Conservation (phyloP, 2,888 invertebrate species). For the Ellobium chinense region DNA sequence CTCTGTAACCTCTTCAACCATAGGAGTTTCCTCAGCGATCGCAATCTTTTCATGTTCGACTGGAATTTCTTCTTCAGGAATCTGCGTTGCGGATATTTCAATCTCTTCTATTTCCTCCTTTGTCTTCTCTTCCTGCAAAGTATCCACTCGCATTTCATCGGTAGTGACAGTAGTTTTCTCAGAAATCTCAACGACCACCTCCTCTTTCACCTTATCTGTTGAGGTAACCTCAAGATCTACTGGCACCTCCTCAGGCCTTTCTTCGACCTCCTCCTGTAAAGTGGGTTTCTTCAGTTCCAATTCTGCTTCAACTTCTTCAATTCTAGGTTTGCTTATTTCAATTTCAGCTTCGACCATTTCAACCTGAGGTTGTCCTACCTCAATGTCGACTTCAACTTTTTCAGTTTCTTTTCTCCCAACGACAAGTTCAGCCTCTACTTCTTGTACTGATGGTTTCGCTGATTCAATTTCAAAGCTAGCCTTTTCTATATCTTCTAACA, state of each 20-base stretch:
- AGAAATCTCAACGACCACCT: slow-evolving; percentile 61
- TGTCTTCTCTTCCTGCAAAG: slow-evolving; percentile 22
- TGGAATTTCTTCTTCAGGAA: slow-evolving; percentile 34
- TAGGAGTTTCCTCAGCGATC: too few relatives aligned
- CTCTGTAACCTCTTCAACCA: slow-evolving; percentile 82
- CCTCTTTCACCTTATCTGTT: slow-evolving; percentile 58
- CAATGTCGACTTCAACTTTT: too few relatives aligned
- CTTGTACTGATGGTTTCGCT: slow-evolving; percentile 62
- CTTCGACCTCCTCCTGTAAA: slow-evolving; percentile 62
- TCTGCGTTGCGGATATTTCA: slow-evolving; percentile 18
- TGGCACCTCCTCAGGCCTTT: slow-evolving; percentile 7
- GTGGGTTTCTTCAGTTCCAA: slow-evolving; percentile 63
- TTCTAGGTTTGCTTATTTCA: slow-evolving; percentile 49
- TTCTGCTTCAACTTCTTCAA: slow-evolving; percentile 81
- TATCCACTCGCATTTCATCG: slow-evolving; percentile 49
- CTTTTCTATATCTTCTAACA: slow-evolving; percentile 60
- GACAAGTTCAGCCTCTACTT: slow-evolving; percentile 29
- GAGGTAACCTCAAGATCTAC: slow-evolving; percentile 21
- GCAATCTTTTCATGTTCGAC: too few relatives aligned
- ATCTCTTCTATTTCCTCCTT: slow-evolving; percentile 54
- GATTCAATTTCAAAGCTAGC: slow-evolving; percentile 78
- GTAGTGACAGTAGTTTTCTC: slow-evolving; percentile 10
- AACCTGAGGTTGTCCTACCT: slow-evolving; percentile 63
- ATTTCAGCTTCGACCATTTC: slow-evolving; percentile 72
- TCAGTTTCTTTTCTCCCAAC: slow-evolving; percentile 70